Evolutionary conservation across 2,797 vertebrate species (phyloP).

Genomic region (Notolabrus celidotus): DNA sequence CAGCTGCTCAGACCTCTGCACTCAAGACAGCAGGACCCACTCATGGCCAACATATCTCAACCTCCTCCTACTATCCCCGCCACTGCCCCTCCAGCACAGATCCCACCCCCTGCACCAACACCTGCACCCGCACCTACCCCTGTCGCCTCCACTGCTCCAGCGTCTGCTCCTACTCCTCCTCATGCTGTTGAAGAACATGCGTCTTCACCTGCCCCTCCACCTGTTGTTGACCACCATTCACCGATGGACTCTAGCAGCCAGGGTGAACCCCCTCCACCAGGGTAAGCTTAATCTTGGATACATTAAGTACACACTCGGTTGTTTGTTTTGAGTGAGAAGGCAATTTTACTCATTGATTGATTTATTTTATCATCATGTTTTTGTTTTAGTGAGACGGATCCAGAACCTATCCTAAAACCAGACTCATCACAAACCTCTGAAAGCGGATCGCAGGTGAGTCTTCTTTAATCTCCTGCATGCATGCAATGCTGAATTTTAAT

Average conservation of each 20-base stretch:
- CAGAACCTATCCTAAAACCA: constrained; percentile 47
- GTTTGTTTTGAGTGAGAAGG: not conserved
- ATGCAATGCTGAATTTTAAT: not conserved
- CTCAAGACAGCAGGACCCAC: constrained; percentile 94
- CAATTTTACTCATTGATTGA: not conserved
- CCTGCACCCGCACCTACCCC: not conserved
- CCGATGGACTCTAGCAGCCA: constrained; percentile 61
- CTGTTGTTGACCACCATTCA: constrained; percentile 59
- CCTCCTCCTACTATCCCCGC: constrained; percentile 31
- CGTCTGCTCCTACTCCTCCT: constrained; percentile 46
- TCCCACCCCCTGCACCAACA: constrained; percentile 11
- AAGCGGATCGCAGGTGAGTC: constrained; percentile 62
- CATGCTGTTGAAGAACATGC: constrained; percentile 51
- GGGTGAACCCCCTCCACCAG: constrained; percentile 76
- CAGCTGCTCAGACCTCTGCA: constrained; percentile 85
- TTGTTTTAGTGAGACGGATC: constrained; percentile 64
- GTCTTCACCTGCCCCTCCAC: constrained; percentile 48
- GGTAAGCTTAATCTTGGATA: constrained; percentile 54
- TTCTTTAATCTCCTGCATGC: not conserved
- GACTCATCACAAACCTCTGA: constrained; percentile 52
- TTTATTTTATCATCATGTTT: not conserved
- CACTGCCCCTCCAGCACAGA: constrained; percentile 31
- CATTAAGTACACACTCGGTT: not conserved
- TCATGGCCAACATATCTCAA: constrained; percentile 76
- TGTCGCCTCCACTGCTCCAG: constrained; percentile 3